phyloP scores from a whole-genome alignment of 2,888 invertebrate genomes.

The Campaea margaritaria region DNA sequence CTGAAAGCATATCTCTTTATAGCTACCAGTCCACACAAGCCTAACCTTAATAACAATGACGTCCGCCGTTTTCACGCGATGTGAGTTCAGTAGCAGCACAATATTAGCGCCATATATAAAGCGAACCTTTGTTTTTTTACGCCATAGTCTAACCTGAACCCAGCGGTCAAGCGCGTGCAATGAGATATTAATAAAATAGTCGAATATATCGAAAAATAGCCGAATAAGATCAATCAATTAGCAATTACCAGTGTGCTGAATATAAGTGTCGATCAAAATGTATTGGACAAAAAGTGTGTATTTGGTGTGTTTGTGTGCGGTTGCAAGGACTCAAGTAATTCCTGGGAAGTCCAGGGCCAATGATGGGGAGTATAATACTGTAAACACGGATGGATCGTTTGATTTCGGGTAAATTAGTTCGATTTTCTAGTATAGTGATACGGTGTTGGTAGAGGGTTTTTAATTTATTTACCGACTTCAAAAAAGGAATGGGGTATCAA shows the following conservation, averaged over 20 bases:
- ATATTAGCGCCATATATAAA: conserved; percentile 81
- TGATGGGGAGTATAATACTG: conserved; percentile 86
- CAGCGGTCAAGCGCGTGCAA: conserved; percentile 51
- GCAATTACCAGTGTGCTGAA: conserved; percentile 27
- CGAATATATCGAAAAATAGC: conserved; percentile 28
- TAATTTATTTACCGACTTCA: too few species aligned
- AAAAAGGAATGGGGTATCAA: too few species aligned
- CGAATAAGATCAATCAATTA: conserved; percentile 37
- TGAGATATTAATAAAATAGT: conserved; percentile 53
- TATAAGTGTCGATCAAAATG: conserved; percentile 53
- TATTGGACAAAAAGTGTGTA: conserved; percentile 69
- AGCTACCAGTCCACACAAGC: conserved; percentile 43
- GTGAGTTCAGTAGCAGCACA: conserved; percentile 70
- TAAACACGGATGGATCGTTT: conserved; percentile 90
- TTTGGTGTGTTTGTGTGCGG: conserved; percentile 70
- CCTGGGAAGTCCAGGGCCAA: conserved; percentile 78
- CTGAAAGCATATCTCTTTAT: neutral
- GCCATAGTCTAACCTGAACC: conserved; percentile 68
- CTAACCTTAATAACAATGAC: conserved; percentile 80
- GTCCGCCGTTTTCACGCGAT: conserved; percentile 82
- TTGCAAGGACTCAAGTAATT: conserved; percentile 76
- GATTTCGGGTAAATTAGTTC: conserved; percentile 86
- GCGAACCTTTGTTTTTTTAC: conserved; percentile 73
- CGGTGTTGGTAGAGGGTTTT: too few species aligned
- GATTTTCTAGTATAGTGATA: neutral